Evolutionary conservation across 2,113 vertebrate species (phyloP).

Genomic region (Leucopsar rothschildi): DNA sequence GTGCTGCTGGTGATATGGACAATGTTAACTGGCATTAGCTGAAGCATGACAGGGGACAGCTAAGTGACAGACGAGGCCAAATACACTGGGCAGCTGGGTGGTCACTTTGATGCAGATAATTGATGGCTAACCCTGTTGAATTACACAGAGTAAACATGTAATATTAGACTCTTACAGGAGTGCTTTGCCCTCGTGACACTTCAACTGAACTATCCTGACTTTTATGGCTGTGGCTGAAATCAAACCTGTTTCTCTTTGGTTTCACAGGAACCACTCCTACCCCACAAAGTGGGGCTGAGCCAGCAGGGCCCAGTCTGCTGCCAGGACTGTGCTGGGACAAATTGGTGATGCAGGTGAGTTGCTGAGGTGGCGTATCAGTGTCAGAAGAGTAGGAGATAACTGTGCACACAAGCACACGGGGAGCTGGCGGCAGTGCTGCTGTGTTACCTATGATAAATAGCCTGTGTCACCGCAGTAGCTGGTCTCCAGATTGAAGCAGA

Average conservation of each 20-base stretch:
- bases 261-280: neutral
- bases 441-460: conserved; percentile 53
- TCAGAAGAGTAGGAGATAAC: neutral
- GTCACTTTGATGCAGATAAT: neutral
- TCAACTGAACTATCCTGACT: neutral
- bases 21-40: neutral
- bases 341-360: neutral
- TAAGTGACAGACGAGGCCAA: neutral
- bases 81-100: neutral
- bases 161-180: neutral
- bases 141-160: neutral
- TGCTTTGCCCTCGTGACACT: neutral
- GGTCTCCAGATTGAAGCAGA: conserved; percentile 64
- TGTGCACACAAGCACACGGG: neutral
- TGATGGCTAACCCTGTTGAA: neutral
- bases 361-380: neutral
- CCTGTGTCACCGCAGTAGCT: conserved; percentile 11
- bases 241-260: neutral
- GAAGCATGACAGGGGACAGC: neutral
- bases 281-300: neutral
- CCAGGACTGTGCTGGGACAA: neutral
- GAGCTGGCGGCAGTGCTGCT: neutral
- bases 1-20: neutral
- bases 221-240: neutral
- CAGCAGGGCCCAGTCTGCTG: neutral